Evolutionary conservation across 92 coral and sea anemone genomes (phyloP).

Genomic region (Phenganax subtilis): DNA sequence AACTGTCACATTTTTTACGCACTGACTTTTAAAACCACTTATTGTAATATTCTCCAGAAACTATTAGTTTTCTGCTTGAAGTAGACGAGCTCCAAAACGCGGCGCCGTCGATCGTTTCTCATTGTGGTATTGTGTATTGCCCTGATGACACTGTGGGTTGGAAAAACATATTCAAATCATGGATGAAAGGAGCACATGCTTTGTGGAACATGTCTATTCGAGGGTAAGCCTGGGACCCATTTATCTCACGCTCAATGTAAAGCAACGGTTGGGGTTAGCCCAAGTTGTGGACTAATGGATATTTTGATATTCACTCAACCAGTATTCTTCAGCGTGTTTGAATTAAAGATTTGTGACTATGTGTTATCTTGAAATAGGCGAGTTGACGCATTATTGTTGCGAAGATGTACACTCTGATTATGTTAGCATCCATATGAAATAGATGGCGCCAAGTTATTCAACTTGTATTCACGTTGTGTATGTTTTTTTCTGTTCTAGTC

Average conservation of each 20-base stretch:
- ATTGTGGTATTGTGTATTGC: slow-evolving; percentile 81
- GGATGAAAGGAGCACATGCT: slow-evolving; percentile 87
- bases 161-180: slow-evolving; percentile 81
- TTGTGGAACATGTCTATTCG: slow-evolving; percentile 90
- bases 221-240: slow-evolving; percentile 54
- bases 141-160: slow-evolving; percentile 79
- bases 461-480: too few relatives aligned
- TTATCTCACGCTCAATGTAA: neutral
- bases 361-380: too few relatives aligned
- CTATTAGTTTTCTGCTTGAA: slow-evolving; percentile 78
- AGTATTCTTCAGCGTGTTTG: too few relatives aligned
- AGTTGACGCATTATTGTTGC: too few relatives aligned
- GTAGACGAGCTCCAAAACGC: slow-evolving; percentile 62
- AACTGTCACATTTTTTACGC: neutral
- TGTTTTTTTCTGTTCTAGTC: slow-evolving; percentile 42
- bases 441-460: too few relatives aligned
- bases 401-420: too few relatives aligned
- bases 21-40: neutral
- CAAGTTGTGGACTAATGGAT: neutral
- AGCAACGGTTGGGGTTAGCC: neutral
- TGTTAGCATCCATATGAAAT: too few relatives aligned
- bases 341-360: too few relatives aligned
- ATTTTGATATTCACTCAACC: too few relatives aligned
- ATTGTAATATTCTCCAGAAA: slow-evolving; percentile 49
- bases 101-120: slow-evolving; percentile 73